Evolutionary conservation across 2,113 vertebrate genomes (phyloP).

Genomic region (Marmota monax): DNA sequence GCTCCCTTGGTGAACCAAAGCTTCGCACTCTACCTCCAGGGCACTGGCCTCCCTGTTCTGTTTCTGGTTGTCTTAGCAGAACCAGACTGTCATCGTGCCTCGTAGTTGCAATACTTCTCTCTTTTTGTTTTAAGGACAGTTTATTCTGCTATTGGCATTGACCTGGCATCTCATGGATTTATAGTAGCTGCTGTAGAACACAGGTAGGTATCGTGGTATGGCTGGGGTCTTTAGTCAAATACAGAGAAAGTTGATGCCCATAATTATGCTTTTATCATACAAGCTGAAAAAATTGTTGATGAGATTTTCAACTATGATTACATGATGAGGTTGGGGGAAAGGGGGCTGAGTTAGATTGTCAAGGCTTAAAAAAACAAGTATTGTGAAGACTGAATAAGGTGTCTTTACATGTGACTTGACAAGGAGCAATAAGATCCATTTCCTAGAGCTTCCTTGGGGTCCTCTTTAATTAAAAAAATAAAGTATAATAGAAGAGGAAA

Average conservation of each 20-base stretch:
- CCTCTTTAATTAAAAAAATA: neutral
- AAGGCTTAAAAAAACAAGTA: neutral
- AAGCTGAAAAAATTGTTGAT: neutral
- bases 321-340: neutral
- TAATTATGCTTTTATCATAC: neutral
- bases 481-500: neutral
- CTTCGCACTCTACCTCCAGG: neutral
- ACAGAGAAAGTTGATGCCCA: neutral
- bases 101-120: neutral
- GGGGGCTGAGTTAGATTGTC: neutral
- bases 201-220: conserved; percentile 89
- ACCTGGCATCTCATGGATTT: conserved; percentile 96
- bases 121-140: conserved; percentile 91
- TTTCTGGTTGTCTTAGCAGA: neutral
- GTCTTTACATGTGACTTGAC: neutral
- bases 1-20: neutral
- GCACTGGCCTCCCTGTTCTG: accelerated
- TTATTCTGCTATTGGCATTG: conserved; percentile 96
- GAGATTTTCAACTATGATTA: neutral
- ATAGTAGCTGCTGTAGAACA: conserved; percentile 97
- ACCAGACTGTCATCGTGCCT: neutral
- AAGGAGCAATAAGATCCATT: neutral
- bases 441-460: neutral
- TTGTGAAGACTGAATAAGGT: neutral
- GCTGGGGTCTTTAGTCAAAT: neutral